Evolutionary conservation across 2,113 vertebrate species (phyloP).

Genomic region (Gavialis gangeticus): DNA sequence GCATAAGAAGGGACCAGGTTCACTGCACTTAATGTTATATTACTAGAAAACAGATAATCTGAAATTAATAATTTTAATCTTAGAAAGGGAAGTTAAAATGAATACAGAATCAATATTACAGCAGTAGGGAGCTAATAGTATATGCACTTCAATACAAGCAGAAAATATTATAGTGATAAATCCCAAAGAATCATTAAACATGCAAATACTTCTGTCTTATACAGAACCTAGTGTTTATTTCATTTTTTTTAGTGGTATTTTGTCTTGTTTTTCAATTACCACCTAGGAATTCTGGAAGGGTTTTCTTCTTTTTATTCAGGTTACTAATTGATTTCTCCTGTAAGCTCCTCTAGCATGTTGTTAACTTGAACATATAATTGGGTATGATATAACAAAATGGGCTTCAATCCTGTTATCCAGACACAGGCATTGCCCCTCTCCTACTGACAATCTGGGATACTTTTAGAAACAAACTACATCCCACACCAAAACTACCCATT

Average conservation of each 20-base stretch:
- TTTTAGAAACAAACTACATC: background rate
- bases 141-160: background rate
- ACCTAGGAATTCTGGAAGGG: background rate
- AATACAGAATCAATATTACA: background rate
- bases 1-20: background rate
- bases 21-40: background rate
- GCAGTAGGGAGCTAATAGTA: background rate
- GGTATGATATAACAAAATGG: background rate
- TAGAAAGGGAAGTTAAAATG: background rate
- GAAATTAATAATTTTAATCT: background rate
- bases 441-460: background rate
- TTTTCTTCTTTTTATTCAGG: background rate
- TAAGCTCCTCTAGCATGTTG: background rate
- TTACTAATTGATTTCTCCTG: background rate
- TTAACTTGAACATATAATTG: background rate
- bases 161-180: constrained; percentile 7
- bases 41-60: background rate
- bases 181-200: background rate
- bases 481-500: background rate
- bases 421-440: background rate
- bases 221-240: background rate
- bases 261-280: background rate
- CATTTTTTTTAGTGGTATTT: background rate
- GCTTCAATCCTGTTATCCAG: background rate
- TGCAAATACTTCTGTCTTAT: background rate